Base-by-base conservation (phyloP, 2,888 invertebrate species). In the Brachypalpus laphriformis region DNA sequence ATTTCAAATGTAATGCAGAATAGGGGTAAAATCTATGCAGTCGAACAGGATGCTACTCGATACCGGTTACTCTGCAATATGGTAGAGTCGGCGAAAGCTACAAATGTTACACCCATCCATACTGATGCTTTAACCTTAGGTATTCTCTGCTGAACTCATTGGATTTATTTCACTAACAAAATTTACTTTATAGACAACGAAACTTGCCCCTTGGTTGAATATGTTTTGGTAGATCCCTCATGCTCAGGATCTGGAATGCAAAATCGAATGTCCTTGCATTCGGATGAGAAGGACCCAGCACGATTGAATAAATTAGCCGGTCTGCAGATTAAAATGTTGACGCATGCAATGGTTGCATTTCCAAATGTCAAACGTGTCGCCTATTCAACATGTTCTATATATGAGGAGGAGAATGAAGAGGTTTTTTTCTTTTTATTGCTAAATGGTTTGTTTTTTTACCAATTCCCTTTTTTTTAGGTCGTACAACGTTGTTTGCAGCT, bases 351-450 rank as follows among this genome's bases (percentile, higher is more conserved):
- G 91, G 94, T 94, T 11, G 92, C 94, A 0, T 98, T 98, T 91
- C 97, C 98, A 0, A 94, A 94, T 76, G 97, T 95, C 0, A 96
- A 97, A 89, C 93, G 96, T 72, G 95, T 99, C 14, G 96, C 98
- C 2, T 99, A 99, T 91, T 99, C 99, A 42, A 99, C 99, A 0
- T 99, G 99, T 90, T 99, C 99, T 0, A 89, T 98, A 8, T 94
- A 96, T 90, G 94, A 95, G 0, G 96, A 97, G 92, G 98, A 99
- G 93, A 99, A 99, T 90, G 99, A 99, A 92, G 93, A 95, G 88
- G 98, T 99, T 31, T 14, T 51, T 31, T 63, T 20, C 8, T 16
- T n/a, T 16, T 20, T 8, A 0, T 93, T 2, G 5, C 25, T 25
- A 25, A 25, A 25, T 5, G 95, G 95, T 3, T 92, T 96, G 8